phyloP scores from a whole-genome alignment of 2,797 vertebrate genomes.

The Microctenopoma stevenorrisi region DNA sequence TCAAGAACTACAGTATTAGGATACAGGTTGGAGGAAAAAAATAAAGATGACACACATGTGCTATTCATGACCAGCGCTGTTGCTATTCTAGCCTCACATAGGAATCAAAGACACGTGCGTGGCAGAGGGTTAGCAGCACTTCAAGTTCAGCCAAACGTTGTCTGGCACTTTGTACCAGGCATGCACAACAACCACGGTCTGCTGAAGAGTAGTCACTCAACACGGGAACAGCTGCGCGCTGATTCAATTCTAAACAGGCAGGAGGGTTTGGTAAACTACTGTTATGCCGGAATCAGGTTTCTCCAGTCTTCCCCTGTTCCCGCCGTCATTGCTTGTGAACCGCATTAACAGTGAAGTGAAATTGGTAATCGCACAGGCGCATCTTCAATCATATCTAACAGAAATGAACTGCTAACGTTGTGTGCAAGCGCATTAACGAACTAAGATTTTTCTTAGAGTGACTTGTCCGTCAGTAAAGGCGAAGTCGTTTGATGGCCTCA shows the following conservation, averaged over 20 bases:
- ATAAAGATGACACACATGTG: constrained; percentile 71
- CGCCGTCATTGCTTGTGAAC: constrained; percentile 70
- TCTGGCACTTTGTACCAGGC: constrained; percentile 68
- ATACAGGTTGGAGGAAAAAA: constrained; percentile 41
- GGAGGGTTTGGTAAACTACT: constrained; percentile 62
- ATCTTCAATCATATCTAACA: constrained; percentile 24
- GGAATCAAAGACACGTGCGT: constrained; percentile 71
- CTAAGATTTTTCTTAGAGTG: no score
- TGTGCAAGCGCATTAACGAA: no score
- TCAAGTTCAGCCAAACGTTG: constrained; percentile 79
- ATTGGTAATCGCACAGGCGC: constrained; percentile 87
- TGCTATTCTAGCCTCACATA: constrained; percentile 52
- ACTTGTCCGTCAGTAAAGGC: no score
- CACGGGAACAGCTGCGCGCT: constrained; percentile 71
- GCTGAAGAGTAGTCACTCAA: constrained; percentile 52
- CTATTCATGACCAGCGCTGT: constrained; percentile 76
- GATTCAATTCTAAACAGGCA: constrained; percentile 65
- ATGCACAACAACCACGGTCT: constrained; percentile 64
- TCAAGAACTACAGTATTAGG: constrained; percentile 64
- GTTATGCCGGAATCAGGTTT: constrained; percentile 66
- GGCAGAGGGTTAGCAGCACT: constrained; percentile 67
- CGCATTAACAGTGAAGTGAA: constrained; percentile 80
- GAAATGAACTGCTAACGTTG: no score
- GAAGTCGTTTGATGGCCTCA: no score
- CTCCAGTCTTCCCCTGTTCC: constrained; percentile 40